phyloP scores from a whole-genome alignment of 1,140 invertebrate species.

The Aplysia californica region DNA sequence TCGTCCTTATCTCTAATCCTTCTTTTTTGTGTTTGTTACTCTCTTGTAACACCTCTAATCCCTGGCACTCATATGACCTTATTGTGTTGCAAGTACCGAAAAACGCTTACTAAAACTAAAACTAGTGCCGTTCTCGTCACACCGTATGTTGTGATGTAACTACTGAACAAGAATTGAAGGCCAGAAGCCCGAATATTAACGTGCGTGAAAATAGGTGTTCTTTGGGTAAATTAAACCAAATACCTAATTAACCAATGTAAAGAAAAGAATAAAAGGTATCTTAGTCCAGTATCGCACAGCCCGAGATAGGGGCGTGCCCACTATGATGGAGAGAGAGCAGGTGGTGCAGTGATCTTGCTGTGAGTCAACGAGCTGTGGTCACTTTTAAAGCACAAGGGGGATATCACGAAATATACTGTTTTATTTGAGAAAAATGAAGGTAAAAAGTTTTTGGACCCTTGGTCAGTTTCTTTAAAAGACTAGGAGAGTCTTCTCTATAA shows the following conservation, averaged over 20 bases:
- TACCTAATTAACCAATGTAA: too few species aligned
- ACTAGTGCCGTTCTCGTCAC: not conserved
- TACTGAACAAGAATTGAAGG: not conserved
- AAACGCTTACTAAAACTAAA: not conserved
- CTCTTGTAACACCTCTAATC: too few species aligned
- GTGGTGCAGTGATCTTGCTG: too few species aligned
- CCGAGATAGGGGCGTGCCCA: too few species aligned
- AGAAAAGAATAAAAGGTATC: not conserved
- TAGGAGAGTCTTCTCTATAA: too few species aligned
- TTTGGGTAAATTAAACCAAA: not conserved
- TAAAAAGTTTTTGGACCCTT: too few species aligned
- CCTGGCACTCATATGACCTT: not conserved
- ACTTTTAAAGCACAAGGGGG: not conserved
- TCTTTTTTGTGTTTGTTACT: too few species aligned
- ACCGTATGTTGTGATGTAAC: too few species aligned
- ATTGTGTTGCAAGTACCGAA: not conserved
- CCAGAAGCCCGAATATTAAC: not conserved
- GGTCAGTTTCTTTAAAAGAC: too few species aligned
- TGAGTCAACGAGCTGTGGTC: not conserved
- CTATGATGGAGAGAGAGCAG: too few species aligned
- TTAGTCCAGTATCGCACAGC: not conserved
- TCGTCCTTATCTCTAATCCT: too few species aligned
- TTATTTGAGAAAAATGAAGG: too few species aligned
- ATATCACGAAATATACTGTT: not conserved
- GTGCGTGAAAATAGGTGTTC: not conserved